A percentile compares a stretch with the other conserved stretches of the same genome.
Conservation (phyloP, 2,888 invertebrate genomes). For the Xanthorhoe spadicearia region DNA sequence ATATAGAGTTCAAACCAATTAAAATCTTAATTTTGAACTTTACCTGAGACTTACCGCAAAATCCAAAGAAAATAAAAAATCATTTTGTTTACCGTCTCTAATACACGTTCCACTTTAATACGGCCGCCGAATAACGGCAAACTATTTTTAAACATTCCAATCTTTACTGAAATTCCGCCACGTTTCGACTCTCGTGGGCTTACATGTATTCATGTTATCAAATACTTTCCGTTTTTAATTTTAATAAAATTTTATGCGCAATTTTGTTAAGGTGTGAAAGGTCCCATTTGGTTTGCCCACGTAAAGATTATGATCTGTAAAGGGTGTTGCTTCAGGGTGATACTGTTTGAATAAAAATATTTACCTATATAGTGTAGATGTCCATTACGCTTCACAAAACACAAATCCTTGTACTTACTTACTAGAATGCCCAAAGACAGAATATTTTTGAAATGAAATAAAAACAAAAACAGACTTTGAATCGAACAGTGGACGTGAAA, state of each 20-base stretch:
- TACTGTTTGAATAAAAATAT: constrained; percentile 11
- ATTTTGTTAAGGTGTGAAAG: constrained; percentile 45
- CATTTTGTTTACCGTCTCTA: no score
- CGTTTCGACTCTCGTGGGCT: constrained; percentile 66
- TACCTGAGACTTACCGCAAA: no score
- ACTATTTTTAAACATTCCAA: constrained; percentile 51
- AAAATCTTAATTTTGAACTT: no score
- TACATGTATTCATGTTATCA: constrained; percentile 65
- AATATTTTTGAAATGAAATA: no score
- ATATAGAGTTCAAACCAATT: no score
- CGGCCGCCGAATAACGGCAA: not conserved
- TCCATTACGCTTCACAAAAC: not conserved
- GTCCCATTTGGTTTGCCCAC: constrained; percentile 41
- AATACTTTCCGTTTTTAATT: constrained; percentile 63
- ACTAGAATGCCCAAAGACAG: no score
- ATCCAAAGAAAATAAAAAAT: no score
- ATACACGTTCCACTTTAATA: not conserved
- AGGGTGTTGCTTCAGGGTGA: constrained; percentile 33
- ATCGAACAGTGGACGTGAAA: no score
- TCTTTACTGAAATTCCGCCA: constrained; percentile 64
- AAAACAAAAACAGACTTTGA: no score
- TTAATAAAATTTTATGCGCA: constrained; percentile 59
- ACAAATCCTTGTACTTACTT: not conserved
- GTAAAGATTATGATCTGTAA: constrained; percentile 35
- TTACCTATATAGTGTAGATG: not conserved